Evolutionary conservation across 2,888 invertebrate genomes (phyloP).

Genomic region (Drosophila neonasuta): DNA sequence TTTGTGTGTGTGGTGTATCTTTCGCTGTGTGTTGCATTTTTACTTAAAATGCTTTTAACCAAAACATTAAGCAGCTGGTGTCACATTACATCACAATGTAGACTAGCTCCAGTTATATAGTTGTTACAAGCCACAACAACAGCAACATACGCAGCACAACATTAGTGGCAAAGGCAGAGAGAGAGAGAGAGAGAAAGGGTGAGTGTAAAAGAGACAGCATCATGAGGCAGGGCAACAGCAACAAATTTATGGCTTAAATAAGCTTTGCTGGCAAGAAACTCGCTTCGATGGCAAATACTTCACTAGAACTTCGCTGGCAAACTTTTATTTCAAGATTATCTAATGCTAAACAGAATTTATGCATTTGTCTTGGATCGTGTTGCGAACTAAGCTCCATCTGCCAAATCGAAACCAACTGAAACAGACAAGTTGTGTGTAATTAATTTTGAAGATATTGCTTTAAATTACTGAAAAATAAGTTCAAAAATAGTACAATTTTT

Average conservation of each 20-base stretch:
- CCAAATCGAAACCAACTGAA: too few relatives aligned
- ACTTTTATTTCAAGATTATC: slow-evolving; percentile 17
- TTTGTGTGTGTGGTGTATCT: slow-evolving; percentile 23
- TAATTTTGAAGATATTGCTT: too few relatives aligned
- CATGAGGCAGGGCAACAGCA: slow-evolving; percentile 8
- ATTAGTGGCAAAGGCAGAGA: slow-evolving; percentile 1
- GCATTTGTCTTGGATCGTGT: background rate
- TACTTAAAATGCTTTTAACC: slow-evolving; percentile 77
- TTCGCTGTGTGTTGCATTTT: slow-evolving; percentile 61
- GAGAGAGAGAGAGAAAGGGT: background rate
- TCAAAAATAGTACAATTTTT: too few relatives aligned
- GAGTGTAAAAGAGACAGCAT: background rate
- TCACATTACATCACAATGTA: slow-evolving; percentile 70
- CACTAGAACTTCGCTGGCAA: background rate
- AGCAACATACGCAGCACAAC: slow-evolving; percentile 16
- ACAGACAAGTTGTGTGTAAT: too few relatives aligned
- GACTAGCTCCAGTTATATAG: slow-evolving; percentile 39
- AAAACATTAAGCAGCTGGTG: slow-evolving; percentile 78
- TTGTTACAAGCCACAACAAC: slow-evolving; percentile 36
- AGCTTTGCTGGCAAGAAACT: slow-evolving; percentile 16
- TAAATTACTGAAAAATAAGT: too few relatives aligned
- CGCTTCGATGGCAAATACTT: background rate
- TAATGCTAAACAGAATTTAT: slow-evolving; percentile 8
- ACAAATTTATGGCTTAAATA: slow-evolving; percentile 59
- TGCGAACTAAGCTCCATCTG: background rate